Conservation (phyloP, 2,113 vertebrate species). For the Anolis sagrei region DNA sequence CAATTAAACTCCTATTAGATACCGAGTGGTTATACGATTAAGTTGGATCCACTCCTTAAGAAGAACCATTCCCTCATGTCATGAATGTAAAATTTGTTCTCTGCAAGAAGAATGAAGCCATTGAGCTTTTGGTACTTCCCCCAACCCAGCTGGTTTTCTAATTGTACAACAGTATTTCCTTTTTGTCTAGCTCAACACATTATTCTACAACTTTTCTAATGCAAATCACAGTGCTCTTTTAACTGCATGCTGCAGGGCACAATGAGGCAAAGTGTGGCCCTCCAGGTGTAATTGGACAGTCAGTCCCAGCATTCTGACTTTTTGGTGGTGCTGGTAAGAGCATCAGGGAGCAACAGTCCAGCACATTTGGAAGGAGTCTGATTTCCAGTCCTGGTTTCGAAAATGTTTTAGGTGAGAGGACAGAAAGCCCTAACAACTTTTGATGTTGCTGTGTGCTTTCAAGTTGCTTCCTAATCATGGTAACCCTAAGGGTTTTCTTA, state of each 20-base stretch:
- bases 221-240: neutral
- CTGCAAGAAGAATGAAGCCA: accelerated
- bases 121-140: neutral
- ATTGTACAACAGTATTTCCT: neutral
- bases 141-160: neutral
- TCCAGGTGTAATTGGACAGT: neutral
- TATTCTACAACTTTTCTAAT: conserved; percentile 1
- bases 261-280: neutral
- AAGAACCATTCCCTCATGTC: conserved; percentile 39
- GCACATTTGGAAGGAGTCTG: neutral
- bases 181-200: neutral
- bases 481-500: too few species aligned
- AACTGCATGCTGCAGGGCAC: conserved; percentile 25
- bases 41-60: conserved; percentile 44
- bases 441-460: too few species aligned
- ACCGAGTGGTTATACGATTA: conserved; percentile 52
- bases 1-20: conserved; percentile 44
- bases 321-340: neutral
- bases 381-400: neutral
- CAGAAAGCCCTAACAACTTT: too few species aligned
- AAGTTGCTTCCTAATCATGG: too few species aligned
- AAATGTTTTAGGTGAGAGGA: neutral
- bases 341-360: neutral
- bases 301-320: neutral
- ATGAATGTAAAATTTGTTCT: conserved; percentile 12